Percentiles rank a stretch among this genome's conserved stretches.
Evolutionary conservation across 2,797 vertebrate genomes (phyloP).

Genomic region (Heliangelus exortis): DNA sequence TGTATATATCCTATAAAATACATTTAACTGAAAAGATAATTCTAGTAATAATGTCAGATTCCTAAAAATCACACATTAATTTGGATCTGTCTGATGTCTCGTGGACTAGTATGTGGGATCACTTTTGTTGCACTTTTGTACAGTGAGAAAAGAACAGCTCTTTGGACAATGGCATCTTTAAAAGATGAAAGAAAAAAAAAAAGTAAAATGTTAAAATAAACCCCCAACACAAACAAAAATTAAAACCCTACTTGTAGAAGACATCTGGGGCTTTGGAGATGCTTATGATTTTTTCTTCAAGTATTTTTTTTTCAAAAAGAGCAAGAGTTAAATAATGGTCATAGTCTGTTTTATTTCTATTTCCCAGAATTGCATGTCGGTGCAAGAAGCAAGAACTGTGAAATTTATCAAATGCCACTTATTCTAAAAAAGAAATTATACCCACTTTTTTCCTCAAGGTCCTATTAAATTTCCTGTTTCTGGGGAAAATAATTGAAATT

Average conservation of each 20-base stretch:
- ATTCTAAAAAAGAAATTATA: background rate
- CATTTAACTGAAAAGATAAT: slow-evolving; percentile 87
- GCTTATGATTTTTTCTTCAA: background rate
- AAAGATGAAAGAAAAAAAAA: background rate
- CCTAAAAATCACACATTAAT: slow-evolving; percentile 82
- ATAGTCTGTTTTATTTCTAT: background rate
- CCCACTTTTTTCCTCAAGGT: background rate
- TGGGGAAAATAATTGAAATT: background rate
- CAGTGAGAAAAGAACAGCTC: slow-evolving; percentile 35
- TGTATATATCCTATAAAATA: slow-evolving; percentile 83
- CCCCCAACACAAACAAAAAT: background rate
- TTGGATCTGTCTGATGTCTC: slow-evolving; percentile 73
- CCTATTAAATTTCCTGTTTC: background rate
- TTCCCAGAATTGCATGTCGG: background rate
- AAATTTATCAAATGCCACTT: background rate
- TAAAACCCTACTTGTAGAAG: background rate
- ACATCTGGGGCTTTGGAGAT: background rate
- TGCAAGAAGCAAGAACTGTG: background rate
- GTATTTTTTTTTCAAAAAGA: background rate
- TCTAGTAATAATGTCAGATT: slow-evolving; percentile 83
- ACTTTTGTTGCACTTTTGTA: slow-evolving; percentile 82
- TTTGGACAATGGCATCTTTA: background rate
- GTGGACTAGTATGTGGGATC: slow-evolving; percentile 78
- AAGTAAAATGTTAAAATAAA: no score
- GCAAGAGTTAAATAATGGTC: background rate